A percentile compares a stretch with the other conserved stretches of the same genome.
These are phyloP conservation scores for Drosophila mayaguana DNA, from an alignment of 2,888 invertebrate species.

Conservation along the genomic window DNA sequence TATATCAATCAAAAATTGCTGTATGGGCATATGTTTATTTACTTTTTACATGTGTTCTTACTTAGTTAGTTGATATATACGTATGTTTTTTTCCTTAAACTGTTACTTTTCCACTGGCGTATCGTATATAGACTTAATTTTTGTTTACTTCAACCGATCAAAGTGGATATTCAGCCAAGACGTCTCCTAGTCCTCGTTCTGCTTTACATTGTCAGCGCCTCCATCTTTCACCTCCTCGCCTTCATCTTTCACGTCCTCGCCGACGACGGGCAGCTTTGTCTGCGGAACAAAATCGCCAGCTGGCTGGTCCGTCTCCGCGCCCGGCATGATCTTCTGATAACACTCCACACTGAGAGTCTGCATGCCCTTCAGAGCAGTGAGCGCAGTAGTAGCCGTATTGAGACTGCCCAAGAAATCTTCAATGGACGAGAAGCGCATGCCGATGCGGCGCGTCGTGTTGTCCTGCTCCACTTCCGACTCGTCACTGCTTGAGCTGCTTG, in stretches of 20 bases:
- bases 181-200: too few species aligned
- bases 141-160: background rate
- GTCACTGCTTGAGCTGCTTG: conserved; percentile 5
- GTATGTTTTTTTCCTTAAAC: too few species aligned
- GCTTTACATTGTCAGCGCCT: background rate
- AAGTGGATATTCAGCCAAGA: background rate
- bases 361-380: conserved; percentile 30
- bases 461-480: background rate
- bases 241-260: background rate
- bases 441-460: conserved; percentile 27
- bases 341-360: conserved; percentile 30
- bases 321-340: conserved; percentile 28
- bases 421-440: conserved; percentile 35
- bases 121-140: too few species aligned
- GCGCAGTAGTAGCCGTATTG: conserved; percentile 36
- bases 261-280: background rate
- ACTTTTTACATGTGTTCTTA: too few species aligned
- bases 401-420: conserved; percentile 46
- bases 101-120: too few species aligned
- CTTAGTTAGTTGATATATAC: too few species aligned
- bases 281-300: background rate
- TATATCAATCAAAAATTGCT: too few species aligned
- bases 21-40: too few species aligned
- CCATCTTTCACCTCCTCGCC: background rate
- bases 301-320: background rate